Evolutionary conservation across 1,140 invertebrate species (phyloP), one percentile per base, ranked within the genome.

Genomic region (Megathymus violae): DNA sequence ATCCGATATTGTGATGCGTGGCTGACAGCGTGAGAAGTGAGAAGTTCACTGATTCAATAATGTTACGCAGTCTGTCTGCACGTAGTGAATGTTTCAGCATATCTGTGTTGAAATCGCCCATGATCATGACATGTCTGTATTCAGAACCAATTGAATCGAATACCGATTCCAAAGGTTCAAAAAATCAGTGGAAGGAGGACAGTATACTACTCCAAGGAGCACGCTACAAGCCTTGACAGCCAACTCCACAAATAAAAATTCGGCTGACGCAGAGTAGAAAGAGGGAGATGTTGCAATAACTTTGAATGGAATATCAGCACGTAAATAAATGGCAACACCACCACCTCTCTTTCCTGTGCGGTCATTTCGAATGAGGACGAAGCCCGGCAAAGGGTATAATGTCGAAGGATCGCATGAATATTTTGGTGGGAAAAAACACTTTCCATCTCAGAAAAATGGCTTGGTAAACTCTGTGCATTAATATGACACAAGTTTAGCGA

Each of bases 41-140:
- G 4, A 63, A 16, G 31, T 63, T 27, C 7, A 47, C 10, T 3
- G 62, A 56, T 2, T 54, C 22, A 14, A 63, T 13, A 1, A 63
- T 17, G 10, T 22, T n/a, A 4, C 6, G 27, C 1, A 63, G 17
- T 15, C 34, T 38, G 10, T n/a, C 1, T 13, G 61, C 52, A 9
- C 48, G 50, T 7, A 0, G 5, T 3, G 16, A 17, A 36, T 14
- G 19, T 47, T 63, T 47, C n/a, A 54, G 10, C 10, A 63, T 4
- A 16, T 41, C 36, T 3, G 48, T 52, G 14, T 62, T 16, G 19
- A 10, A 5, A n/a, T n/a, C n/a, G n/a, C n/a, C n/a, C n/a, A n/a
- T n/a, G n/a, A n/a, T n/a, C n/a, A n/a, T n/a, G n/a, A 47, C 3
- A 6, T 48, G 14, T 1, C 15, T 17, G 16, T 60, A 60, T 6